phyloP scores from a whole-genome alignment of 2,888 invertebrate species.

The Stegophylla sp. region DNA sequence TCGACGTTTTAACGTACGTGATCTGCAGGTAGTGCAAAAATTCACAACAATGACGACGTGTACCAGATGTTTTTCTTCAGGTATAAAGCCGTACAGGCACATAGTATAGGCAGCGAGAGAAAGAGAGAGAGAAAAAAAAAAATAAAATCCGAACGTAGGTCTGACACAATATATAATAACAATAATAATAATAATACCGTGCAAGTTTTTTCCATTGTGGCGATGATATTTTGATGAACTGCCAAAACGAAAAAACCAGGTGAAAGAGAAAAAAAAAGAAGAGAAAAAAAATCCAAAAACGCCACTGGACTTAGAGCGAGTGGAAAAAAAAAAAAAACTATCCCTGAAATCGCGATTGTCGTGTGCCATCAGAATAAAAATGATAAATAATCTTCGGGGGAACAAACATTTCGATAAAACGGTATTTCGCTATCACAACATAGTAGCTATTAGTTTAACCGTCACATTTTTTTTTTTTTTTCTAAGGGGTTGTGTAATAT shows the following conservation, averaged over 20 bases:
- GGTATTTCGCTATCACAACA: conserved; percentile 54
- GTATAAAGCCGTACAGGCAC: too few species aligned
- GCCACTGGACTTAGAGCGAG: background rate
- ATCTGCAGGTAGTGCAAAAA: conserved; percentile 52
- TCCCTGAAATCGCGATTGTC: conserved; percentile 29
- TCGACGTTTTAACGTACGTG: conserved; percentile 39
- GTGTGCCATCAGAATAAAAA: conserved; percentile 41
- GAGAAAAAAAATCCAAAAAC: conserved; percentile 39
- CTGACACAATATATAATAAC: conserved; percentile 49
- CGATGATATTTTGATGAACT: conserved; percentile 57
- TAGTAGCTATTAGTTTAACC: conserved; percentile 45
- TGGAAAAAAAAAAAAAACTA: conserved; percentile 31
- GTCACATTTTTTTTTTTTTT: conserved; percentile 40
- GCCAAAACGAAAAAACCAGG: conserved; percentile 51
- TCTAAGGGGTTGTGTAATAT: conserved; percentile 47
- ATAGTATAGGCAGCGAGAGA: conserved; percentile 2
- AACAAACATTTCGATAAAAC: conserved; percentile 47
- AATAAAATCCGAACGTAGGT: conserved; percentile 39
- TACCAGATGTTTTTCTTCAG: conserved; percentile 58
- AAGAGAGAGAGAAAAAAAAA: conserved; percentile 19
- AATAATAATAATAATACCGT: conserved; percentile 52
- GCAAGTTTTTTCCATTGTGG: conserved; percentile 45
- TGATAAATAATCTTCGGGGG: background rate
- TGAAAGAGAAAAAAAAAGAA: conserved; percentile 36
- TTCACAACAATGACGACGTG: conserved; percentile 51